Conservation (phyloP, 2,113 vertebrate genomes). For the Rousettus leschenaultii region DNA sequence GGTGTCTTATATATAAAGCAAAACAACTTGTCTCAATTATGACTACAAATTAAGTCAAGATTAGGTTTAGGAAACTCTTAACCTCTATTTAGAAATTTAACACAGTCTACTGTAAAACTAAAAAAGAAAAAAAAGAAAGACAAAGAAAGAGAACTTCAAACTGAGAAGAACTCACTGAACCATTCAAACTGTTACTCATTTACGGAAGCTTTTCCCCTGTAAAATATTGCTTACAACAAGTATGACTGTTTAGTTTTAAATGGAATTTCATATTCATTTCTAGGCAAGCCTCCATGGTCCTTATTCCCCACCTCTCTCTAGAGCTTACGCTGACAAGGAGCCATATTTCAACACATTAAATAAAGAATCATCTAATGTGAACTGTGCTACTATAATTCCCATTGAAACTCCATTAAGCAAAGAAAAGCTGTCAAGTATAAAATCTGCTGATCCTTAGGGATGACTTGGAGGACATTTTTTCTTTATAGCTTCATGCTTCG, state of each 20-base stretch:
- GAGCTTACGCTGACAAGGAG: not conserved
- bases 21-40: not conserved
- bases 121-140: not conserved
- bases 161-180: not conserved
- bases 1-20: not conserved
- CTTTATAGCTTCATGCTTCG: conserved; percentile 69
- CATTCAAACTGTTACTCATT: not conserved
- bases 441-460: conserved; percentile 73
- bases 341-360: conserved; percentile 54
- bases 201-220: not conserved
- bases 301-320: not conserved
- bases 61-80: not conserved
- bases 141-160: not conserved
- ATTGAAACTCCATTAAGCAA: conserved; percentile 58
- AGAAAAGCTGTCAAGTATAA: conserved; percentile 63
- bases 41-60: not conserved
- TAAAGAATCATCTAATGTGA: conserved; percentile 11
- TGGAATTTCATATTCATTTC: not conserved
- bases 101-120: not conserved
- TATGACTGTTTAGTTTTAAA: not conserved
- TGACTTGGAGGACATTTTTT: conserved; percentile 67
- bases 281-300: not conserved
- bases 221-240: not conserved
- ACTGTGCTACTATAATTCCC: conserved; percentile 51
- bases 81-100: not conserved